Percentiles rank a stretch among this genome's conserved stretches.
These are phyloP conservation scores for Erebia palarica DNA, from an alignment of 2,888 invertebrate genomes.

Conservation along the genomic window DNA sequence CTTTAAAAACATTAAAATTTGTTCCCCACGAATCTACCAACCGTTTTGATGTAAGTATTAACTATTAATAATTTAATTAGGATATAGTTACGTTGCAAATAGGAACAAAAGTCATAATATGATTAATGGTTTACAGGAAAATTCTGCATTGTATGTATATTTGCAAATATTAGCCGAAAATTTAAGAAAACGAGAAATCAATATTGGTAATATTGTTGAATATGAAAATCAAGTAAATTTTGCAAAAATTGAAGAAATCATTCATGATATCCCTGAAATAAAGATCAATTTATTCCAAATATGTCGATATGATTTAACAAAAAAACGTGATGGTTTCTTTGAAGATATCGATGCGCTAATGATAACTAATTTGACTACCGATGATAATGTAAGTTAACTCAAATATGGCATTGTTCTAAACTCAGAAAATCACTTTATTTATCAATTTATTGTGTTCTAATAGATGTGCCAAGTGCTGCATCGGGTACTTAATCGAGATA, in stretches of 20 bases:
- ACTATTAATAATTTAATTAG: neutral
- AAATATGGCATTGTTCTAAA: neutral
- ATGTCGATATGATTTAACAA: slow-evolving; percentile 33
- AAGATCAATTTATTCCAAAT: slow-evolving; percentile 36
- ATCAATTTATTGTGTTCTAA: neutral
- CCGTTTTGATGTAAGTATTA: slow-evolving; percentile 47
- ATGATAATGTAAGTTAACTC: slow-evolving; percentile 47
- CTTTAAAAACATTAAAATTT: slow-evolving; percentile 48
- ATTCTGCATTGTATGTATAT: slow-evolving; percentile 42
- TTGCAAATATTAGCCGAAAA: slow-evolving; percentile 54
- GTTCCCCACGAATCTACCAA: slow-evolving; percentile 46
- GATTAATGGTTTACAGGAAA: slow-evolving; percentile 43
- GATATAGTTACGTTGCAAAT: neutral
- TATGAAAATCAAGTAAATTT: slow-evolving; percentile 32
- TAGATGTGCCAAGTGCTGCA: slow-evolving; percentile 48
- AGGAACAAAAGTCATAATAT: neutral
- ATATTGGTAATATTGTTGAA: slow-evolving; percentile 44
- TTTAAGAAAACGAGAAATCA: slow-evolving; percentile 44
- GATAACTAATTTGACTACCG: slow-evolving; percentile 43
- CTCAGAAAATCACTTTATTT: neutral
- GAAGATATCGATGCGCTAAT: slow-evolving; percentile 44
- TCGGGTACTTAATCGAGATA: slow-evolving; percentile 41
- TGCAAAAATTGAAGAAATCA: slow-evolving; percentile 34
- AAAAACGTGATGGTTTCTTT: slow-evolving; percentile 29
- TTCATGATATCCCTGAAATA: slow-evolving; percentile 39